Percentiles rank a stretch among this genome's conserved stretches.
These are phyloP conservation scores for Halcyon senegalensis DNA, from an alignment of 2,113 vertebrate genomes.

Conservation along the genomic window DNA sequence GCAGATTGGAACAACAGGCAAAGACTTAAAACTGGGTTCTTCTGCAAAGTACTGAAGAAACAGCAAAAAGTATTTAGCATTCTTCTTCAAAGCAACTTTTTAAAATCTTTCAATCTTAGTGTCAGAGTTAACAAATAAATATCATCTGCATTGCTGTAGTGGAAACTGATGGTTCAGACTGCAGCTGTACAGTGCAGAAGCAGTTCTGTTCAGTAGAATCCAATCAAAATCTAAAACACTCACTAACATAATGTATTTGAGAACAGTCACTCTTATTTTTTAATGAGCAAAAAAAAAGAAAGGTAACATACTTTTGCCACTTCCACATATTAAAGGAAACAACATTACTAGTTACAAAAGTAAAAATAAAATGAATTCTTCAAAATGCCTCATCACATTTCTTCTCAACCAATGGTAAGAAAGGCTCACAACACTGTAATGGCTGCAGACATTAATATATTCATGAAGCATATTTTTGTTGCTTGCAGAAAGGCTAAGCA, in stretches of 20 bases:
- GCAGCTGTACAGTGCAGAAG: not conserved
- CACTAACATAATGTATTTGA: not conserved
- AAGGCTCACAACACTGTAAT: not conserved
- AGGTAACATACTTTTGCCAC: not conserved
- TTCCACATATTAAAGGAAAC: constrained; percentile 8
- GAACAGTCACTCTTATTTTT: not conserved
- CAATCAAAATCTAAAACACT: not conserved
- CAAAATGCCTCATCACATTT: not conserved
- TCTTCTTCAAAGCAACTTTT: not conserved
- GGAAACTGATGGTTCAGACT: not conserved
- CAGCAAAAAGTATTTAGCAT: not conserved
- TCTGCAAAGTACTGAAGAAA: not conserved
- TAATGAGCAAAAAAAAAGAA: not conserved
- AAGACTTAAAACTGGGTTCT: not conserved
- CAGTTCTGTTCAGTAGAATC: not conserved
- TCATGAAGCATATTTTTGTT: not conserved
- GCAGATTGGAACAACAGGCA: not conserved
- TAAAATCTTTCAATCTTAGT: not conserved
- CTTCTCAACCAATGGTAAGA: constrained; percentile 21
- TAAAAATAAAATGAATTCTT: constrained; percentile 35
- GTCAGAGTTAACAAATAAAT: not conserved
- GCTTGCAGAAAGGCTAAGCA: not conserved
- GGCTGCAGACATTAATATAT: not conserved
- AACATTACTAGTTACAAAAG: not conserved
- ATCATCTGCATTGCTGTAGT: not conserved